These are phyloP conservation scores for Machimus rusticus DNA, from an alignment of 2,888 invertebrate genomes.

Conservation along the genomic window DNA sequence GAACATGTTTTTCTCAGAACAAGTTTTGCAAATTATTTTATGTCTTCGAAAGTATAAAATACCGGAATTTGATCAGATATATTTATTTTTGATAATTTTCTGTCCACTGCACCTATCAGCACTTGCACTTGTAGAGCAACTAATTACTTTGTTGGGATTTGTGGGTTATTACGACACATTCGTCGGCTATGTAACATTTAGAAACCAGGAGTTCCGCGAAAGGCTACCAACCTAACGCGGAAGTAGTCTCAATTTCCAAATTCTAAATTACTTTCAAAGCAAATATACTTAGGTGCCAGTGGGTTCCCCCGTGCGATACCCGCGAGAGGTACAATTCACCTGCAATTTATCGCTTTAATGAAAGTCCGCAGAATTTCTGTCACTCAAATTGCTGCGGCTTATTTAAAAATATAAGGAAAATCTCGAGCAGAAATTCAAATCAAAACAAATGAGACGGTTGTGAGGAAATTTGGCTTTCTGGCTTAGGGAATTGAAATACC, in stretches of 20 bases:
- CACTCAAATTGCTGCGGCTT: not conserved
- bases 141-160: not conserved
- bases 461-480: not conserved
- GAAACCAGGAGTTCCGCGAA: not conserved
- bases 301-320: not conserved
- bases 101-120: not conserved
- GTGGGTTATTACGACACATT: not conserved
- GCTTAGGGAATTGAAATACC: not conserved
- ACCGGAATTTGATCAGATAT: not conserved
- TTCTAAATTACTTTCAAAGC: not conserved
- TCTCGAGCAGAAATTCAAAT: not conserved
- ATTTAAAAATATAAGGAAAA: not conserved
- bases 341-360: not conserved
- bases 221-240: not conserved
- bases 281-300: not conserved
- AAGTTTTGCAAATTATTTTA: not conserved
- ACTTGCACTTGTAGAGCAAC: not conserved
- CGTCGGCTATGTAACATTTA: not conserved
- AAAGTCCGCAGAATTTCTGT: not conserved
- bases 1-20: not conserved
- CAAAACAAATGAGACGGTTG: not conserved
- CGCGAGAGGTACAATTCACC: not conserved
- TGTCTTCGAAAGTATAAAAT: not conserved
- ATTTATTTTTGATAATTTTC: not conserved
- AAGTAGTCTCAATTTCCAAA: not conserved